Evolutionary conservation across 2,113 vertebrate genomes (phyloP).

Genomic region (Aptenodytes patagonicus): DNA sequence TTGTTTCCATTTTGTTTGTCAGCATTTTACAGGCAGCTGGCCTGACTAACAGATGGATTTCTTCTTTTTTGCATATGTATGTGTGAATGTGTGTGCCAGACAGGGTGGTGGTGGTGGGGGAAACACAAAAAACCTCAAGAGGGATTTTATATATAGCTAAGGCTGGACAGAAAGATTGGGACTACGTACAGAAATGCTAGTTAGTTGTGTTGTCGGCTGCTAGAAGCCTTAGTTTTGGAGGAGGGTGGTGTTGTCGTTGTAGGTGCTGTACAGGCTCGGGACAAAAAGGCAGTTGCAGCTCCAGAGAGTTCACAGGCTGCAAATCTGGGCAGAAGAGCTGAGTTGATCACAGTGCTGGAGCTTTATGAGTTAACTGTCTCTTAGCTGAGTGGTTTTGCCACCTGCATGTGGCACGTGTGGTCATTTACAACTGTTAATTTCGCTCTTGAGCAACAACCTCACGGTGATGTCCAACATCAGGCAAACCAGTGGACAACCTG

Average conservation of each 20-base stretch:
- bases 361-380: background rate
- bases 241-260: rapidly evolving
- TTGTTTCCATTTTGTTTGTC: background rate
- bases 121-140: background rate
- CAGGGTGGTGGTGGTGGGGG: background rate
- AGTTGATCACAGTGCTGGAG: background rate
- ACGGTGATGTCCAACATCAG: background rate
- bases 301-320: background rate
- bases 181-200: rapidly evolving
- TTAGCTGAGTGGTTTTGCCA: background rate
- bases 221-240: background rate
- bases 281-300: background rate
- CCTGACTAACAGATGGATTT: background rate
- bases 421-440: rapidly evolving
- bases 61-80: background rate
- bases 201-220: background rate
- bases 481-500: background rate
- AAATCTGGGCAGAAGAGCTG: background rate
- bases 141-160: background rate
- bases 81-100: background rate
- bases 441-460: rapidly evolving
- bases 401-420: rapidly evolving
- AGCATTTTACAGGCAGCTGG: background rate
- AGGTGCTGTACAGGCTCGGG: rapidly evolving
- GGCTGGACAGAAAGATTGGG: background rate